Evolutionary conservation across 2,888 invertebrate genomes (phyloP), one percentile per base, ranked within the genome.

Genomic region (Habrosyne pyritoides): DNA sequence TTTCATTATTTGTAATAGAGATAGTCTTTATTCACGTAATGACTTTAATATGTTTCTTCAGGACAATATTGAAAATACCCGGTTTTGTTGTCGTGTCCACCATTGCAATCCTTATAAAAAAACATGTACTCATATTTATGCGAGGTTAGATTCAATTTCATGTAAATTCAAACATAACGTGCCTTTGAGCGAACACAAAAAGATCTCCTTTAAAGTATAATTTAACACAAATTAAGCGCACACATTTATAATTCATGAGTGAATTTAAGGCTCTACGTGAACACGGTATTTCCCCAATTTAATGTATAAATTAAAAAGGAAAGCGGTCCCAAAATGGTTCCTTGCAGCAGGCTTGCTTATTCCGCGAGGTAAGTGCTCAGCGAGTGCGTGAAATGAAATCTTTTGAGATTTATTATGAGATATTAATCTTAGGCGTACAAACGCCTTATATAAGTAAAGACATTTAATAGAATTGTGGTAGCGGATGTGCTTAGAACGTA

Each of bases 181-280:
- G 62, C 63, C 64, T 72, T 67, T 67, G 61, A 65, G 70, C 54
- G 62, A 66, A 66, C 60, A 64, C 66, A 70, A 75, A 79, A 75
- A 72, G 70, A 81, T 74, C 73, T 67, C 75, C 76, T 81, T 77
- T 67, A 77, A 77, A 83, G 78, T 84, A 83, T 81, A 85, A 84
- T 86, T 84, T 83, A 76, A 77, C 75, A 78, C 73, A 86, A 86
- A 84, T 86, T 86, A 85, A 82, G 79, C 76, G 69, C 67, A 79
- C 73, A 71, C 72, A 79, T 85, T 81, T 81, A 75, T 79, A 81
- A 85, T 86, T 86, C 82, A 84, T 81, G 80, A 82, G 72, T 54
- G 68, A 73, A 59, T 69, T 71, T 67, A 63, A 73, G 66, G 69
- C 63, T 68, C 66, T 67, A 64, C 63, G 66, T 60, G 69, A 67